Evolutionary conservation across 2,888 invertebrate genomes (phyloP), one percentile per base, ranked within the genome.

Genomic region (Anagyrus pseudococci): DNA sequence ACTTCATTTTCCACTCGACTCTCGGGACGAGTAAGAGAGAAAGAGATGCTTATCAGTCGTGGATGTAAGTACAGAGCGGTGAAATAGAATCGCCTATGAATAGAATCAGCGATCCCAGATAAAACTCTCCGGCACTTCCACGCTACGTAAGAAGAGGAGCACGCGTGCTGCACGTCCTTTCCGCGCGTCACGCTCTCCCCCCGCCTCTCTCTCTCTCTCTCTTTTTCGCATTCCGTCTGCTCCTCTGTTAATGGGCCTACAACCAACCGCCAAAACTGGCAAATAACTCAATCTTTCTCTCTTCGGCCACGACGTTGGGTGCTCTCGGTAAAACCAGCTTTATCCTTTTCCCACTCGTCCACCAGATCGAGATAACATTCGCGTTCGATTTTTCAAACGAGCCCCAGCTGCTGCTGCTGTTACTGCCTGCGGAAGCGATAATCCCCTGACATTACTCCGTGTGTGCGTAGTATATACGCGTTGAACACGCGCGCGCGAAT

Each of bases 321-420:
- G 2, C 8, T 37, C 8, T 37, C 8, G n/a, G n/a, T n/a, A n/a
- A n/a, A n/a, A n/a, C n/a, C n/a, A n/a, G n/a, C 8, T 37, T 37
- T 62, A 61, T 64, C 68, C 67, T 67, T 64, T 50, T 62, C 67
- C 23, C 33, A 59, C 53, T 40, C 49, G 64, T 55, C n/a, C 50
- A 63, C 54, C 55, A 73, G 75, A 76, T 76, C 73, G 69, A 70
- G 76, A 76, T 76, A 76, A 75, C 73, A 71, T 73, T 72, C 70
- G 70, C 66, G 61, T 46, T 50, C 71, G 69, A 73, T 72, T 74
- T 73, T 70, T 73, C 71, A 58, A 69, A 66, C 29, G 37, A 29
- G 13, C n/a, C n/a, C 22, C 29, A 29, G 2, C 2, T 25, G 23
- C 23, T 3, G 13, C 29, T 25, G 4, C 37, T 37, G 40, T 46